Percentiles rank a stretch among this genome's conserved stretches.
phyloP scores from a whole-genome alignment of 2,797 vertebrate species.

The Bucorvus abyssinicus region DNA sequence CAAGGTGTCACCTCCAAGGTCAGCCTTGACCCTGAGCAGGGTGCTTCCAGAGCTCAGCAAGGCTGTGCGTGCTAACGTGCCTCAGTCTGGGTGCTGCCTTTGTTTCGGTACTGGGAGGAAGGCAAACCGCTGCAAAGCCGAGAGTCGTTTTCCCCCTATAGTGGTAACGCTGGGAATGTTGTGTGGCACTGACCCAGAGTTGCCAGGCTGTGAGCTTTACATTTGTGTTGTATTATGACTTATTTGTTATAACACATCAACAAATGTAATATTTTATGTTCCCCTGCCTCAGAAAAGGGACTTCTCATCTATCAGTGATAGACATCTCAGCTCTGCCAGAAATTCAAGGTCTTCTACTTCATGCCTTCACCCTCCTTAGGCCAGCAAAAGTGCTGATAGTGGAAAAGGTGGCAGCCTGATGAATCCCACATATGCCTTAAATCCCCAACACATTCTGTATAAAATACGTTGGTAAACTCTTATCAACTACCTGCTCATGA shows the following conservation, averaged over 20 bases:
- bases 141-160: not conserved
- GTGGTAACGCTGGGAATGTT: not conserved
- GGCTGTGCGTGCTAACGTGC: accelerated
- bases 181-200: not conserved
- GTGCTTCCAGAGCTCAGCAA: not conserved
- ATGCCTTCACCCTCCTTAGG: not conserved
- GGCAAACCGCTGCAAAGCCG: not conserved
- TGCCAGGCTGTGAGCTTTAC: not conserved
- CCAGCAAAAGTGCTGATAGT: not conserved
- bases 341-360: not conserved
- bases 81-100: not conserved
- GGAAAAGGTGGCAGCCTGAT: not conserved
- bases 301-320: not conserved
- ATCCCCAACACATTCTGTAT: not conserved
- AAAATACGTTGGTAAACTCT: not conserved
- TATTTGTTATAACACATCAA: not conserved
- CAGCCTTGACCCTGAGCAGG: not conserved
- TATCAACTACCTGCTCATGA: not conserved
- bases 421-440: not conserved
- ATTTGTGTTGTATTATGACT: not conserved
- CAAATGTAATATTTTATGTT: not conserved
- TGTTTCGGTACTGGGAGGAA: not conserved
- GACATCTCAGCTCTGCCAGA: not conserved
- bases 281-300: not conserved
- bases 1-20: accelerated